Evolutionary conservation across 2,888 invertebrate species (phyloP), one percentile per base, ranked within the genome.

Genomic region (Cheilosia soror): DNA sequence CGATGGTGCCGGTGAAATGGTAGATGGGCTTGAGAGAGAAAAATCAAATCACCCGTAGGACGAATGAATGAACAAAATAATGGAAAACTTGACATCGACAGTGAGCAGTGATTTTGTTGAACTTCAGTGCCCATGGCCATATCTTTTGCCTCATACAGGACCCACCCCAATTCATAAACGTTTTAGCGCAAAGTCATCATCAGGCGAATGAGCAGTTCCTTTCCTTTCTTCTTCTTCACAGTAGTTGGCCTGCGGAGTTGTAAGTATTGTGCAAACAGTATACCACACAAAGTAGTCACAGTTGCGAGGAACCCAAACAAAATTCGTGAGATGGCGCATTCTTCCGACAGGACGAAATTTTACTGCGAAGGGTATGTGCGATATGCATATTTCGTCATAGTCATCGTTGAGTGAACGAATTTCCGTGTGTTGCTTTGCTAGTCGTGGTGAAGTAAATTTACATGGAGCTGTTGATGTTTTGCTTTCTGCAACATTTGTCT

Each of bases 61-160:
- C 85, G 85, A 85, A 85, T 85, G 85, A 81, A 85, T 80, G 85
- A 81, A 76, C 85, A 81, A 81, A 85, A 85, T 85, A 85, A 85
- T 85, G 81, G 85, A 85, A 85, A 85, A 85, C 84, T 85, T 85
- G 81, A 85, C 76, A 81, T 80, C 81, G 71, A 71, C 85, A 77
- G 75, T 77, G 85, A 85, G 76, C 85, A 77, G 81, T 81, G 85
- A 85, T 85, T 85, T 63, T 44, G 81, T 80, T 66, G 71, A 77
- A 76, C 75, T 65, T 33, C 33, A 57, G 58, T 65, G 72, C 60
- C 47, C 33, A 44, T n/a, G n/a, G 37, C 31, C 25, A 44, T 55
- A 49, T 44, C 31, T 53, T 6, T 44, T 5, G 7, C 11, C 40
- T 5, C 5, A 27, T 40, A 44, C 51, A n/a, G 31, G 2, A 13